phyloP scores from a whole-genome alignment of 2,888 invertebrate genomes.

The Choristoneura rosaceana region DNA sequence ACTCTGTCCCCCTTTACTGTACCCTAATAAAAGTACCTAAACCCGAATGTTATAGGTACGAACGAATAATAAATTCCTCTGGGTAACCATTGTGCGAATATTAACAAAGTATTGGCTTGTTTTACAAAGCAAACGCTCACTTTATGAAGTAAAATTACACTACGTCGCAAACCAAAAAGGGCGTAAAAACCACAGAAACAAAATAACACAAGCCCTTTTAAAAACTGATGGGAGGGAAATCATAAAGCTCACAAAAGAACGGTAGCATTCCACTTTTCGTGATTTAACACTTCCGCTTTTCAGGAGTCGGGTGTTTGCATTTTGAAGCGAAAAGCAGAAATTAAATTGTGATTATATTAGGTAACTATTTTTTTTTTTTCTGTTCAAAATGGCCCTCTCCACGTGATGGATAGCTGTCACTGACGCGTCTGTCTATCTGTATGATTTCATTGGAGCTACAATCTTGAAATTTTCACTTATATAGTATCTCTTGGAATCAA shows the following conservation, averaged over 20 bases:
- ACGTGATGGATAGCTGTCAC: too few relatives aligned
- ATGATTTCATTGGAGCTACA: too few relatives aligned
- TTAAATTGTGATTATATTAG: neutral
- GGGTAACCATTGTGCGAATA: constrained; percentile 25
- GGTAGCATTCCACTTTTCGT: constrained; percentile 29
- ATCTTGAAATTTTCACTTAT: too few relatives aligned
- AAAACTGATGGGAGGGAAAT: neutral
- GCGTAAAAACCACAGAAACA: constrained; percentile 7
- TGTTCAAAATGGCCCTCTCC: too few relatives aligned
- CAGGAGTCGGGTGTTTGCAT: constrained; percentile 16
- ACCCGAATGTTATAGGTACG: too few relatives aligned
- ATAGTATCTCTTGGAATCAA: too few relatives aligned
- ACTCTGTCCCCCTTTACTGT: too few relatives aligned
- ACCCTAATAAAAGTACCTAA: too few relatives aligned
- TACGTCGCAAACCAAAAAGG: neutral
- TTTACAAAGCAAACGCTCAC: constrained; percentile 37
- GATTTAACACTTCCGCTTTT: constrained; percentile 34
- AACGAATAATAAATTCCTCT: constrained; percentile 26
- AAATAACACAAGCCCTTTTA: constrained; percentile 4
- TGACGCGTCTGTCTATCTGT: too few relatives aligned
- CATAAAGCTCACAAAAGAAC: constrained; percentile 34
- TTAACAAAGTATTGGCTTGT: constrained; percentile 37
- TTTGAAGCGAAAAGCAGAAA: constrained; percentile 5
- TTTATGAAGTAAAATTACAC: constrained; percentile 35
- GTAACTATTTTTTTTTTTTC: too few relatives aligned